A percentile compares a stretch with the other conserved stretches of the same genome.
phyloP scores from a whole-genome alignment of 2,888 invertebrate species.

The Blastobasis adustella region DNA sequence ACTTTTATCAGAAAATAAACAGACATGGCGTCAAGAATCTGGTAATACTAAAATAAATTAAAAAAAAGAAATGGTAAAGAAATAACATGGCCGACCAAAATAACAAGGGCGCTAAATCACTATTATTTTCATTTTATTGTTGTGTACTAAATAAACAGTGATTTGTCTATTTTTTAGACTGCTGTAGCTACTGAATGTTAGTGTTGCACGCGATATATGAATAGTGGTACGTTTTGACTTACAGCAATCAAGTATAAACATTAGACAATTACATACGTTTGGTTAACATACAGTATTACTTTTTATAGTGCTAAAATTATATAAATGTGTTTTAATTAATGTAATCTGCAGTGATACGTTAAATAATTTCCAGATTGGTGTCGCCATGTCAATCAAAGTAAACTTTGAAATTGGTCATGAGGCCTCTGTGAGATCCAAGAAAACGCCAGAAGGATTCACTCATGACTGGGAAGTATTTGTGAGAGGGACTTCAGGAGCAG shows the following conservation, averaged over 20 bases:
- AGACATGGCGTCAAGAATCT: background rate
- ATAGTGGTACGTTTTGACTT: no score
- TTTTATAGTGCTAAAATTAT: no score
- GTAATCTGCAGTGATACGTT: background rate
- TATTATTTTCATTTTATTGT: constrained; percentile 43
- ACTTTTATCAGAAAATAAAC: background rate
- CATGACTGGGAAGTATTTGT: constrained; percentile 99
- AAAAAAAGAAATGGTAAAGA: constrained; percentile 13
- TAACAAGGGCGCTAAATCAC: constrained; percentile 73
- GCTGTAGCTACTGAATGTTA: no score
- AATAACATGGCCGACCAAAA: constrained; percentile 71
- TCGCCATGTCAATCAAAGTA: constrained; percentile 74
- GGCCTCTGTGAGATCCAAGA: constrained; percentile 86
- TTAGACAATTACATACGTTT: no score
- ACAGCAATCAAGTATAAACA: no score
- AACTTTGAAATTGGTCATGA: constrained; percentile 95
- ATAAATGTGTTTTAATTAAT: no score
- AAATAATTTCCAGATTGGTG: constrained; percentile 20
- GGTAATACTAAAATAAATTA: constrained; percentile 7
- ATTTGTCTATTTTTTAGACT: no score
- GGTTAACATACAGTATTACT: no score
- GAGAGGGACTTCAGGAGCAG: constrained; percentile 88
- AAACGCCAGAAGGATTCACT: constrained; percentile 92
- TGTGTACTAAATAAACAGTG: constrained; percentile 21
- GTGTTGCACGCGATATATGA: no score